Evolutionary conservation across 2,888 invertebrate genomes (phyloP).

Genomic region (Danaus chrysippus): DNA sequence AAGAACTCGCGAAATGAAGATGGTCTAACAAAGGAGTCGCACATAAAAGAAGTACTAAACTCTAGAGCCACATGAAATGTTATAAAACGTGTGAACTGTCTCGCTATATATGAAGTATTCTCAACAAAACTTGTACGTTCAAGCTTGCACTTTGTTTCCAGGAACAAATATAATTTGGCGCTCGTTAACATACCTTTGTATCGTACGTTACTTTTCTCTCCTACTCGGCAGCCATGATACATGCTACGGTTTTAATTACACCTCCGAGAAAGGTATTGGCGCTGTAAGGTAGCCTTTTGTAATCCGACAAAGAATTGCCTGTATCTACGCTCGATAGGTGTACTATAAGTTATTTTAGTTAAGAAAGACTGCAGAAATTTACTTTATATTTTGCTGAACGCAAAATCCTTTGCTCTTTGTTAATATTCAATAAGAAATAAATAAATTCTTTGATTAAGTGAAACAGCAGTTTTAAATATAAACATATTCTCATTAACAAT

Average conservation of each 20-base stretch:
- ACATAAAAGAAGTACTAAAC: constrained; percentile 28
- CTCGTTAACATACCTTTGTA: constrained; percentile 50
- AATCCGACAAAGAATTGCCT: not conserved
- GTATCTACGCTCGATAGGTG: not conserved
- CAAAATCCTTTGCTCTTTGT: too few species aligned
- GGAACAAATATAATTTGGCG: constrained; percentile 59
- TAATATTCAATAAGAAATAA: too few species aligned
- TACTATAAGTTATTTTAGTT: not conserved
- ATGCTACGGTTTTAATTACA: constrained; percentile 64
- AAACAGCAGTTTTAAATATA: not conserved
- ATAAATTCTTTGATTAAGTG: not conserved
- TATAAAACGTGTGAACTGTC: constrained; percentile 28
- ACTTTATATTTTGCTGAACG: too few species aligned
- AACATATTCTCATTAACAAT: too few species aligned
- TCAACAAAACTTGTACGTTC: constrained; percentile 29
- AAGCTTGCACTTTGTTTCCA: constrained; percentile 44
- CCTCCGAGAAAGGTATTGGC: constrained; percentile 51
- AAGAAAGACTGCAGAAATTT: too few species aligned
- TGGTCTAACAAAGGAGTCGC: constrained; percentile 26
- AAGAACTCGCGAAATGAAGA: constrained; percentile 23
- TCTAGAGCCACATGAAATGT: constrained; percentile 26
- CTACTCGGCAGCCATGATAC: constrained; percentile 44
- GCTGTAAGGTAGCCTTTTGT: constrained; percentile 32
- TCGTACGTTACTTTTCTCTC: constrained; percentile 36
- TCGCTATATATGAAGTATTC: constrained; percentile 23